Evolutionary conservation across 2,797 vertebrate species (phyloP).

Genomic region (Clangula hyemalis): DNA sequence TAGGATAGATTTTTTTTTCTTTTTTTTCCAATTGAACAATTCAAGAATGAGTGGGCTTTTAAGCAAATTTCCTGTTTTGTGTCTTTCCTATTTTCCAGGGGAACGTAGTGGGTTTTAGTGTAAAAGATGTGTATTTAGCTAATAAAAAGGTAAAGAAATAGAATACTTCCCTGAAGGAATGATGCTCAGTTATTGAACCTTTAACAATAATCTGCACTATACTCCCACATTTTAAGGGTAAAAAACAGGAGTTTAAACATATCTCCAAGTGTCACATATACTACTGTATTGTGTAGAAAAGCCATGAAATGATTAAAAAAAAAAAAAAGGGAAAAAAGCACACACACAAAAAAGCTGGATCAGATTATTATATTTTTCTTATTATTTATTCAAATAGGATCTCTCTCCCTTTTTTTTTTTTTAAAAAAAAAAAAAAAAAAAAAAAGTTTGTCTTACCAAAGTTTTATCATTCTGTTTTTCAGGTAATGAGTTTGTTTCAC

Average conservation of each 20-base stretch:
- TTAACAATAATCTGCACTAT: background rate
- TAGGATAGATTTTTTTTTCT: background rate
- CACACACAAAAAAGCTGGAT: background rate
- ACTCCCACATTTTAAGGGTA: background rate
- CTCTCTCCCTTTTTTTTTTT: background rate
- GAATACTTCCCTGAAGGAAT: background rate
- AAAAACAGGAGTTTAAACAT: background rate
- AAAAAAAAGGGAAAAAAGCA: no score
- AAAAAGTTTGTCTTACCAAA: background rate
- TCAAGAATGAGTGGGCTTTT: background rate
- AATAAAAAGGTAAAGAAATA: background rate
- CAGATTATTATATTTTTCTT: background rate
- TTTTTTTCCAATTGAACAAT: background rate
- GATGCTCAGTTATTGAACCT: background rate
- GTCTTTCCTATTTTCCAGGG: background rate
- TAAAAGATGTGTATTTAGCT: background rate
- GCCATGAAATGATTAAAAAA: background rate
- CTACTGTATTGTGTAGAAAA: background rate
- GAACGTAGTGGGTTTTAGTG: background rate
- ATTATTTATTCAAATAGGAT: background rate
- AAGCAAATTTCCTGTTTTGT: background rate
- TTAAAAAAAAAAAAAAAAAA: background rate
- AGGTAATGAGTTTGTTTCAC: constrained; percentile 82
- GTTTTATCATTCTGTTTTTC: constrained; percentile 30
- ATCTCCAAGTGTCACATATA: fast-evolving